Percentiles rank a stretch among this genome's conserved stretches.
phyloP scores from a whole-genome alignment of 2,113 vertebrate genomes.

The Pelusios castaneus region DNA sequence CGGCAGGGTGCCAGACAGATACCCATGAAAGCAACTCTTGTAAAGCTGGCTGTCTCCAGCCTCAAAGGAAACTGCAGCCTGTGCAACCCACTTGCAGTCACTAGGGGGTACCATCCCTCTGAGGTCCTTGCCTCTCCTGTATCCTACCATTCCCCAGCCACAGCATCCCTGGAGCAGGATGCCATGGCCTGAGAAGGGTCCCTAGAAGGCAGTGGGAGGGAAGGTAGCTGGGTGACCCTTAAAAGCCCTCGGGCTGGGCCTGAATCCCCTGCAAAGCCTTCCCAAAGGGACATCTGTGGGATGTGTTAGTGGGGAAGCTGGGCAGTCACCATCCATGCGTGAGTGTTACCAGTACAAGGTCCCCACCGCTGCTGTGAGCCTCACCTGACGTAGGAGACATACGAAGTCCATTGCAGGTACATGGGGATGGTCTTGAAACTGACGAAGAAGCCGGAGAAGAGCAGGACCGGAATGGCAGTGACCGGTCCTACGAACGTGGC shows the following conservation, averaged over 20 bases:
- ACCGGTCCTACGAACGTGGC: constrained; percentile 97
- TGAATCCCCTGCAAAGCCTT: not conserved
- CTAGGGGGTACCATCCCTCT: not conserved
- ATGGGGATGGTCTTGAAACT: constrained; percentile 99
- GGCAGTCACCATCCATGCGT: not conserved
- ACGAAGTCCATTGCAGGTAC: constrained; percentile 98
- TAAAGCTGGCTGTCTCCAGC: not conserved
- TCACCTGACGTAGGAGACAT: constrained; percentile 98
- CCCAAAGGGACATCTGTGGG: not conserved
- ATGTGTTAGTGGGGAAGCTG: not conserved
- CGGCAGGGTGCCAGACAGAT: not conserved
- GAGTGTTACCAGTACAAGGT: no score
- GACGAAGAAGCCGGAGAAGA: constrained; percentile 99
- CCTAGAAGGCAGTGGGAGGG: not conserved
- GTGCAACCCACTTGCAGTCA: not conserved
- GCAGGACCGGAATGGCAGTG: constrained; percentile 94
- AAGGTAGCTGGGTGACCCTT: not conserved
- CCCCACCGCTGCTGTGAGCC: not conserved
- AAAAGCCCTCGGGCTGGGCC: not conserved
- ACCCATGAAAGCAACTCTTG: not conserved
- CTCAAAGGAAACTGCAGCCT: not conserved
- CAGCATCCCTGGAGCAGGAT: not conserved
- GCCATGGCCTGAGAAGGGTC: not conserved
- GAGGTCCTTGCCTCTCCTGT: not conserved
- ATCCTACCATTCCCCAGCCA: not conserved